Base-by-base conservation (phyloP, 2,797 vertebrate genomes). In the Cyprinodon diabolis region DNA sequence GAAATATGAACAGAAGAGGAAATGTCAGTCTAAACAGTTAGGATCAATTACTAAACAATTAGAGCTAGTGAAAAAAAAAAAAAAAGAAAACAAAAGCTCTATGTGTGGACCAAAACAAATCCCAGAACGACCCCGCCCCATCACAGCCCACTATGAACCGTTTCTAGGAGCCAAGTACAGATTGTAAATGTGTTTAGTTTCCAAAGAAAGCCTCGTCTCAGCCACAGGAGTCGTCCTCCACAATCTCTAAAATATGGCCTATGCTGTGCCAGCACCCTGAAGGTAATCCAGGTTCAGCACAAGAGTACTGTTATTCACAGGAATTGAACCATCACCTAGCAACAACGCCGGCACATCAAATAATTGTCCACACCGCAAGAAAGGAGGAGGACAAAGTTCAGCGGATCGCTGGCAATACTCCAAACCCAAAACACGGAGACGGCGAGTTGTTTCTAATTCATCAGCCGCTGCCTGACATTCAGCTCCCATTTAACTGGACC, bases 241-340 rank as follows among this genome's bases (percentile, higher is more conserved):
- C 69, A 80, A 78, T 77, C 74, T 81, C 77, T 84, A 51, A 91
- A 90, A 84, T 86, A 90, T 84, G 85, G 77, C 1, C 82, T 70
- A 72, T 76, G 76, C 71, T 78, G 84, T 87, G 90, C 90, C 89
- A 92, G 84, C 76, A 69, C 74, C 79, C 77, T 86, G 87, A 80
- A 75, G 84, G 89, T 51, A 83, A 88, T 80, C 82, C 85, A 84
- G 84, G 81, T 87, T 84, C 69, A 82, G 76, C 73, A 81, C 82
- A 84, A 90, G 90, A 91, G 86, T 69, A 72, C 80, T 86, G 86
- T 86, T 91, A 88, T 93, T 93, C 91, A 92, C 86, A 56, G 79
- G 80, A 76, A 80, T 67, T 78, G 57, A 17, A 13, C 57, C 67
- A 71, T 92, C 81, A 76, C 91, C 82, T 89, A 90, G 93, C 92